Conservation (phyloP, 2,888 invertebrate genomes). For the Drosophila algonquin region DNA sequence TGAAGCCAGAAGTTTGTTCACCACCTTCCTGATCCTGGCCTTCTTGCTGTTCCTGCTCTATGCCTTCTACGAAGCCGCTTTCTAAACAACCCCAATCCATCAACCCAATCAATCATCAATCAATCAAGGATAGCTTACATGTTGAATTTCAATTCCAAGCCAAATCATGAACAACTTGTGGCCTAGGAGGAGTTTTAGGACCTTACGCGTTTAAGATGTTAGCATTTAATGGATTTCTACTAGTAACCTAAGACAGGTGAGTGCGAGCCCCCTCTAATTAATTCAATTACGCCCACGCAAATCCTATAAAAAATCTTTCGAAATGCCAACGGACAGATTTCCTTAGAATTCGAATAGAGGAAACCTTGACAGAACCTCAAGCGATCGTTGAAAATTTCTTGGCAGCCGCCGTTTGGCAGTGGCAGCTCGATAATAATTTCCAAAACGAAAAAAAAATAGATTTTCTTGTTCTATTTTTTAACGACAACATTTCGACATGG, state of each 20-base stretch:
- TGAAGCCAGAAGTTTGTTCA: constrained; percentile 88
- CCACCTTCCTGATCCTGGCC: constrained; percentile 89
- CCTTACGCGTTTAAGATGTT: constrained; percentile 72
- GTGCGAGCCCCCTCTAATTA: constrained; percentile 69
- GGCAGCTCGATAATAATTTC: constrained; percentile 59
- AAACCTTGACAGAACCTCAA: constrained; percentile 24
- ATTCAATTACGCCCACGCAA: constrained; percentile 43
- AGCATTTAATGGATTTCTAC: constrained; percentile 80
- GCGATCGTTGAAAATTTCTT: constrained; percentile 41
- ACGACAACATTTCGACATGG: constrained; percentile 69
- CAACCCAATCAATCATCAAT: constrained; percentile 52
- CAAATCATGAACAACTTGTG: constrained; percentile 49
- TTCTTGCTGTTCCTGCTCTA: constrained; percentile 88
- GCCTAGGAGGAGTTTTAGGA: constrained; percentile 62
- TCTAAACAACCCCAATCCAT: constrained; percentile 59
- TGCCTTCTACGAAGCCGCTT: constrained; percentile 87
- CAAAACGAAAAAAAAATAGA: constrained; percentile 45
- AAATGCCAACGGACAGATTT: constrained; percentile 9
- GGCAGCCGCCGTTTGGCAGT: constrained; percentile 46
- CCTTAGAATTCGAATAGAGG: not conserved
- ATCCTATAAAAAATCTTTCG: constrained; percentile 11
- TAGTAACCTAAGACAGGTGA: constrained; percentile 76
- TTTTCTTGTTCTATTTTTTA: constrained; percentile 57
- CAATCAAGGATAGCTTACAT: constrained; percentile 72
- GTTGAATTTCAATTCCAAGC: constrained; percentile 69